Evolutionary conservation across 2,888 invertebrate species (phyloP).

Genomic region (Xylota segnis): DNA sequence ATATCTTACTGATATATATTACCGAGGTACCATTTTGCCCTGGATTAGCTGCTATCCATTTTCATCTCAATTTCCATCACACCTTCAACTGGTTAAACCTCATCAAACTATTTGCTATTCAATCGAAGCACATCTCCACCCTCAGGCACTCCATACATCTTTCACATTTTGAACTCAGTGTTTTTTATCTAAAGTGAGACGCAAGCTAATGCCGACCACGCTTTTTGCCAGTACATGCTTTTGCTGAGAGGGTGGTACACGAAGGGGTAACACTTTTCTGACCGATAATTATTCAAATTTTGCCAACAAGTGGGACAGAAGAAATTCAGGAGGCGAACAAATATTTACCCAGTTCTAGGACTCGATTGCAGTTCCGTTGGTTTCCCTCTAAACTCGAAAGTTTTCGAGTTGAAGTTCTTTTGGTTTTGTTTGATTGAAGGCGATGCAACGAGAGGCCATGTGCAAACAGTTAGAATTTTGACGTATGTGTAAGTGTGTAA

Average conservation of each 20-base stretch:
- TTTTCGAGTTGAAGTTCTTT: constrained; percentile 54
- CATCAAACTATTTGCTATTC: constrained; percentile 40
- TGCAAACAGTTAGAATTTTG: constrained; percentile 7
- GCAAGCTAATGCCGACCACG: constrained; percentile 39
- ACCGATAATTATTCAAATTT: constrained; percentile 63
- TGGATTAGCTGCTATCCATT: too few species aligned
- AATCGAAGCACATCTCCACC: constrained; percentile 49
- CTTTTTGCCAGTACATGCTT: background rate
- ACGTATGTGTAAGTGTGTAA: background rate
- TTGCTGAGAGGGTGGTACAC: background rate
- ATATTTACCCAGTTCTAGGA: constrained; percentile 47
- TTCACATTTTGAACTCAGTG: constrained; percentile 26
- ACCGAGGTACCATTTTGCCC: too few species aligned
- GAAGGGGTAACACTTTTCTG: constrained; percentile 35
- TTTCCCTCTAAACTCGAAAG: constrained; percentile 27
- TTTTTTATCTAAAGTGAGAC: constrained; percentile 28
- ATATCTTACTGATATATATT: too few species aligned
- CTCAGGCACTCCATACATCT: constrained; percentile 19
- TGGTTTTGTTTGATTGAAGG: constrained; percentile 8
- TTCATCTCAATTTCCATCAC: background rate
- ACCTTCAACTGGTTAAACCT: constrained; percentile 15
- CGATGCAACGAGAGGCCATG: constrained; percentile 35
- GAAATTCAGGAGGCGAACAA: constrained; percentile 56
- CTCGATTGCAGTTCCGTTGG: constrained; percentile 10
- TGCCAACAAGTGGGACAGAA: constrained; percentile 52